Base-by-base conservation (phyloP, 2,888 invertebrate genomes). In the Corythucha ciliata region DNA sequence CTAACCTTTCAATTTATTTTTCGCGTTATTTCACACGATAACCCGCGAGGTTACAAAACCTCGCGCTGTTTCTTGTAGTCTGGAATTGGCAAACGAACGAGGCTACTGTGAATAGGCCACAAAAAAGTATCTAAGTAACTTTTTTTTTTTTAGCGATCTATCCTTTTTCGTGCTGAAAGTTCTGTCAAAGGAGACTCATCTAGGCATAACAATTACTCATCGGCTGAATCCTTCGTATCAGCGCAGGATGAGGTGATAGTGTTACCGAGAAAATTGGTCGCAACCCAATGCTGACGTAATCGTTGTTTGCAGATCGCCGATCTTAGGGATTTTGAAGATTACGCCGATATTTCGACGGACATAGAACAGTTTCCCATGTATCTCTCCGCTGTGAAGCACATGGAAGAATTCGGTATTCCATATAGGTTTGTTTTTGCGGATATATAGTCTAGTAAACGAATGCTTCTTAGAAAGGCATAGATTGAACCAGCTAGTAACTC, bases 141-240 rank as follows among this genome's bases (percentile, higher is more conserved):
- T 49, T 32, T 41, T 6, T 46, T 58, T 44, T 60, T 58, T 3
- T 81, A 89, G 75, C 80, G 87, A 62, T 90, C 89, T 25, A 83
- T 90, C 56, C 72, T 90, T 58, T 90, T 90, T 72, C 78, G 83
- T 50, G 81, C 83, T 56, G 84, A 83, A 64, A 81, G 80, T 64
- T 62, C 63, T n/a, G 57, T 62, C 1, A 52, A 60, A 26, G 76
- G 74, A 49, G 63, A 34, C 47, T 56, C 53, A 63, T 64, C 59
- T 56, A 63, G 57, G 59, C 63, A 46, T 60, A 63, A 59, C 63
- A 61, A 57, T 42, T 66, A 63, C 57, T 90, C 91, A 60, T 91
- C 91, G 14, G 87, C 88, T 0, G 96, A 96, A 67, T 93, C 93
- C 56, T 97, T 94, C 70, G 90, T 92, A 44, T 96, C 94, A 2